phyloP scores from a whole-genome alignment of 2,797 vertebrate species.

The Sandelia bainsii region DNA sequence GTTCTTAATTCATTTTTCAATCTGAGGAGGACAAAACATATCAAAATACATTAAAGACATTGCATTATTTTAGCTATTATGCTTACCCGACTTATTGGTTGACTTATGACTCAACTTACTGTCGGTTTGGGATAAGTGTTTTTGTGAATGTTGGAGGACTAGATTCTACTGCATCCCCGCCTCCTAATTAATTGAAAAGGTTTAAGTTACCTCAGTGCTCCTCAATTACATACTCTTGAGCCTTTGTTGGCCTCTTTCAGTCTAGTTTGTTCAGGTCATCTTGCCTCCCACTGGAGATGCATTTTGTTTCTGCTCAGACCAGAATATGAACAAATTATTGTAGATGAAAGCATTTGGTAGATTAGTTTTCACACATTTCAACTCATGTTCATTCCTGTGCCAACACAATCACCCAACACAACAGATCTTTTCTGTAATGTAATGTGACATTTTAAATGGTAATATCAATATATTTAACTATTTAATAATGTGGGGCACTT shows the following conservation, averaged over 20 bases:
- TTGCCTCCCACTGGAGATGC: constrained; percentile 39
- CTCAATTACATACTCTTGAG: constrained; percentile 33
- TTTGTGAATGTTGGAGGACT: background rate
- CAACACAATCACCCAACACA: constrained; percentile 6
- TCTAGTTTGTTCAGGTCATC: constrained; percentile 31
- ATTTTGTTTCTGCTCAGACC: constrained; percentile 58
- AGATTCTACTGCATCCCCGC: background rate
- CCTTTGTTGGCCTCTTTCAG: constrained; percentile 5
- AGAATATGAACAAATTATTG: constrained; percentile 46
- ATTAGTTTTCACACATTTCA: constrained; percentile 31
- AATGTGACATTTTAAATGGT: background rate
- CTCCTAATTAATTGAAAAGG: constrained; percentile 57
- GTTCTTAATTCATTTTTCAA: background rate
- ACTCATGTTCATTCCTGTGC: constrained; percentile 32
- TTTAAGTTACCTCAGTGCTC: constrained; percentile 52
- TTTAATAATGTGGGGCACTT: background rate
- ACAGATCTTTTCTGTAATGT: background rate
- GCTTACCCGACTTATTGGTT: too few relatives aligned
- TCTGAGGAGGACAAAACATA: background rate
- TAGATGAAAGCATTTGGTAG: background rate
- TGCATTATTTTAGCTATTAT: background rate
- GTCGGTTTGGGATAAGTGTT: background rate
- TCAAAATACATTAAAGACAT: background rate
- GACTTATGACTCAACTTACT: too few relatives aligned
- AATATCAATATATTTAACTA: background rate